These are phyloP conservation scores for Habrosyne pyritoides DNA, from an alignment of 2,888 invertebrate species.

Conservation along the genomic window DNA sequence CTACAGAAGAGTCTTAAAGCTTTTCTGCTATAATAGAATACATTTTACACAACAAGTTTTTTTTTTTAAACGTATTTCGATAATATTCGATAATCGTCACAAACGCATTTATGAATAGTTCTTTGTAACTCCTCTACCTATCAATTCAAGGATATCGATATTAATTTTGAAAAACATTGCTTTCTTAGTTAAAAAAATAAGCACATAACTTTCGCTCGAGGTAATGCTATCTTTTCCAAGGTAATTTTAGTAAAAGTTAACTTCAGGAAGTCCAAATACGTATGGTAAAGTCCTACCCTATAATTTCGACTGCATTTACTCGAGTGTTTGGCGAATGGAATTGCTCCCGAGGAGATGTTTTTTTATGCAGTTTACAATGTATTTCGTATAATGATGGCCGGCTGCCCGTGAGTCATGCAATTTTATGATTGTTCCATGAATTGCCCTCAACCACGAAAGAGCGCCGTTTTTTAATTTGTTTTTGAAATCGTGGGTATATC, in stretches of 20 bases:
- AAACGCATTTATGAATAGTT: too few relatives aligned
- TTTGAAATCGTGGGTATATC: neutral
- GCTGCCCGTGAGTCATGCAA: constrained; percentile 1
- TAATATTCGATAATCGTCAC: too few relatives aligned
- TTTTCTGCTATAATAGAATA: too few relatives aligned
- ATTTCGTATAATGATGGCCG: neutral
- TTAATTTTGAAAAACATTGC: too few relatives aligned
- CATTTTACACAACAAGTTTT: too few relatives aligned
- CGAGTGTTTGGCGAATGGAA: neutral
- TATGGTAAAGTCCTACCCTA: neutral
- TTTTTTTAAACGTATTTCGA: too few relatives aligned
- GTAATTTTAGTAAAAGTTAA: neutral
- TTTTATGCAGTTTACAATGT: neutral
- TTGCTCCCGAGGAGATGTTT: neutral
- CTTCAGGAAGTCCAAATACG: neutral
- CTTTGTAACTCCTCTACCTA: too few relatives aligned
- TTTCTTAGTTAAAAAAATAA: too few relatives aligned
- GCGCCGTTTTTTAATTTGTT: neutral
- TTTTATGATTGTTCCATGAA: neutral
- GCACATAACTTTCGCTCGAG: neutral
- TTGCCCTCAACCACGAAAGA: neutral
- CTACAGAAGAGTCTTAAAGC: too few relatives aligned
- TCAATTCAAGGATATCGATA: too few relatives aligned
- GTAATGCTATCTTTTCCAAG: neutral
- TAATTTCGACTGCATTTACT: constrained; percentile 2